Evolutionary conservation across 2,113 vertebrate species (phyloP).

Genomic region (Psephotus haematonotus): DNA sequence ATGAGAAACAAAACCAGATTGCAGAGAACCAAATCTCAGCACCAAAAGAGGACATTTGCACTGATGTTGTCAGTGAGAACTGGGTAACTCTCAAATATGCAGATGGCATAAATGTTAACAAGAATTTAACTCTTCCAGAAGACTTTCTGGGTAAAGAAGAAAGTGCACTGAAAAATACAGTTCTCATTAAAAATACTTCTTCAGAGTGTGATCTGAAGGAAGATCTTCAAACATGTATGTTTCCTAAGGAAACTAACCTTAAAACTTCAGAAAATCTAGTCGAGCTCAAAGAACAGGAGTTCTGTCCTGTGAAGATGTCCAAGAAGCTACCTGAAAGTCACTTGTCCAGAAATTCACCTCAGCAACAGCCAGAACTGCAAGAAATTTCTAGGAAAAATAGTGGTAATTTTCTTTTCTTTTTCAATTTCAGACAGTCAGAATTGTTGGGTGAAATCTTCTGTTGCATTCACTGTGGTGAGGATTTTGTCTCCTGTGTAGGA

Average conservation of each 20-base stretch:
- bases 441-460: neutral
- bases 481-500: neutral
- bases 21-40: conserved; percentile 43
- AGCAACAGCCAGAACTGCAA: conserved; percentile 69
- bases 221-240: conserved; percentile 83
- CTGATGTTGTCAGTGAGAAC: conserved; percentile 63
- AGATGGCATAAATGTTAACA: conserved; percentile 60
- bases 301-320: conserved; percentile 71
- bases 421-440: neutral
- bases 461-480: neutral
- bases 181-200: conserved; percentile 67
- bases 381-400: conserved; percentile 71
- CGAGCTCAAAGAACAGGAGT: conserved; percentile 77
- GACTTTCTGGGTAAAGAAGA: conserved; percentile 76
- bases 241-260: conserved; percentile 95
- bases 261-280: conserved; percentile 78
- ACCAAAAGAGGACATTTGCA: conserved; percentile 68
- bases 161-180: conserved; percentile 72
- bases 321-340: conserved; percentile 78
- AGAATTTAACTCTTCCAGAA: conserved; percentile 73
- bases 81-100: conserved; percentile 76
- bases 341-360: conserved; percentile 71
- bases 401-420: conserved; percentile 65
- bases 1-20: conserved; percentile 65
- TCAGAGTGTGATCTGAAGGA: conserved; percentile 74